A percentile compares a stretch with the other conserved stretches of the same genome.
These are phyloP conservation scores for Alectoris magna DNA, from an alignment of 2,797 vertebrate genomes.

Conservation along the genomic window DNA sequence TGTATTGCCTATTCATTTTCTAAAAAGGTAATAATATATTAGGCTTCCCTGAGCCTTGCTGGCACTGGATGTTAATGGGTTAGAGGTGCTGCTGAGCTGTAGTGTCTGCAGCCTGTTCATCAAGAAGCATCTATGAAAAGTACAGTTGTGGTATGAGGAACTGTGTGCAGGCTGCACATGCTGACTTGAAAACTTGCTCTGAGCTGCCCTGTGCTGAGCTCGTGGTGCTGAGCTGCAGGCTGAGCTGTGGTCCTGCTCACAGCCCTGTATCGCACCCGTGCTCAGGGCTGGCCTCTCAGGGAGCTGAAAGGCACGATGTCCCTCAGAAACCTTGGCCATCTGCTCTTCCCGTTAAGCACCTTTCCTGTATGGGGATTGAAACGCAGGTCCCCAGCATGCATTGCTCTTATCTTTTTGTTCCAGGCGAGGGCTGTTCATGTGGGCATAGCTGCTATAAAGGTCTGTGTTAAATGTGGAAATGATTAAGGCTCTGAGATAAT, in stretches of 20 bases:
- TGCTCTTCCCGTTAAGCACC: neutral
- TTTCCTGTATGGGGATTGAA: neutral
- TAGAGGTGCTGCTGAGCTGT: neutral
- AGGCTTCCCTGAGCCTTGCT: neutral
- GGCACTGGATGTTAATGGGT: neutral
- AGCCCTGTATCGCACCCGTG: rapidly evolving
- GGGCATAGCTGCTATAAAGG: constrained; percentile 26
- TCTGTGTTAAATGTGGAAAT: constrained; percentile 41
- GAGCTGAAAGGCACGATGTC: neutral
- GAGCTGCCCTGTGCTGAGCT: neutral
- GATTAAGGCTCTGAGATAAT: constrained; percentile 24
- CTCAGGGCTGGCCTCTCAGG: neutral
- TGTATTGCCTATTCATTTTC: neutral
- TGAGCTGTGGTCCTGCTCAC: neutral
- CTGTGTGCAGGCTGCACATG: neutral
- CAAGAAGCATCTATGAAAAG: neutral
- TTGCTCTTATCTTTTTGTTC: neutral
- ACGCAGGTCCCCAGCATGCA: neutral
- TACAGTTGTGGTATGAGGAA: neutral
- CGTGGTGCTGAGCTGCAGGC: neutral
- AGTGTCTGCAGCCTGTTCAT: neutral
- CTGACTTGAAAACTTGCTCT: neutral
- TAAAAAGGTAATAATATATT: neutral
- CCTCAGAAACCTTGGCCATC: neutral
- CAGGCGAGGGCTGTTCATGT: neutral